Evolutionary conservation across 2,113 vertebrate species (phyloP), one percentile per base, ranked within the genome.

Genomic region (Sporophila hypoxantha): DNA sequence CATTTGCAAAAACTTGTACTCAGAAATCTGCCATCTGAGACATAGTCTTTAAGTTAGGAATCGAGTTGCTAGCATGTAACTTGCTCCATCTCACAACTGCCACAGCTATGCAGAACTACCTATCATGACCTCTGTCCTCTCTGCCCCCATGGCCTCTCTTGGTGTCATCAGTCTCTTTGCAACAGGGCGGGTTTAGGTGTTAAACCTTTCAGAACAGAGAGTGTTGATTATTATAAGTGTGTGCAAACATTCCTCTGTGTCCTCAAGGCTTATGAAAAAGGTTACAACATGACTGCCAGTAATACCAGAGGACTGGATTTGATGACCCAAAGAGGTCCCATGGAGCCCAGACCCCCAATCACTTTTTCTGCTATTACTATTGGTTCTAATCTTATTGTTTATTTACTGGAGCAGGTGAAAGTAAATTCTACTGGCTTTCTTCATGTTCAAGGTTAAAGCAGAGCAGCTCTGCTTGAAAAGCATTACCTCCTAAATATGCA

Each of bases 391-490:
- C 60, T 82, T 52, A n/a, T 20, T 88, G 75, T 82, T 93, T 82
- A 55, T 52, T 88, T 62, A 53, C 65, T 69, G 37, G n/a, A 87
- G 56, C 30, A 74, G 44, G 64, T 56, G 34, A 92, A 82, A 42
- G 64, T 88, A 91, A 86, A 92, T 83, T 89, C 70, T 44, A 8
- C 55, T n/a, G 29, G 23, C 53, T 75, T 61, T 42, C 36, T 59
- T 84, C 15, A 81, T n/a, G 74, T 81, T 89, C 87, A 94, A 86
- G 85, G 80, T 91, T 88, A 92, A 42, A 68, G 36, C 46, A 73
- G 59, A 68, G 36, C 46, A 73, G 62, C 30, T 83, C 30, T 91
- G 62, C 62, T 20, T 66, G 62, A 18, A 71, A 76, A 82, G 25
- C 44, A 73, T 76, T 87, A 61, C 22, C 55, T 56, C 39, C 76